phyloP scores from a whole-genome alignment of 1,140 invertebrate genomes.

The Goniozus legneri region DNA sequence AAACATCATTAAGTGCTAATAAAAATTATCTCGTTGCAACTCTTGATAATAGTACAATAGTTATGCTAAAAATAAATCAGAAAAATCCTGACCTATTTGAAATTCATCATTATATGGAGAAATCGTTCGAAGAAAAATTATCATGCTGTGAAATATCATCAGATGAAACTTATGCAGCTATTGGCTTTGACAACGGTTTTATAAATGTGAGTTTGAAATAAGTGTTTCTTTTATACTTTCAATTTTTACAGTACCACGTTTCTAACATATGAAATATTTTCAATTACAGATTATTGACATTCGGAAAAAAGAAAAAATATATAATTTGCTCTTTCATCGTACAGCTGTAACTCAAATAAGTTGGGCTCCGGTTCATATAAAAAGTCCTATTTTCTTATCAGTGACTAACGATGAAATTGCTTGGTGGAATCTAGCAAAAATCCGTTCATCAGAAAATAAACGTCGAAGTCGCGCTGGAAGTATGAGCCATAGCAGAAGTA shows the following conservation, averaged over 20 bases:
- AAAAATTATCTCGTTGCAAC: too few relatives aligned
- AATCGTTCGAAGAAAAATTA: too few relatives aligned
- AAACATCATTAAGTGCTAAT: too few relatives aligned
- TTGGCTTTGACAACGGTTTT: constrained; percentile 41
- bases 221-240: neutral
- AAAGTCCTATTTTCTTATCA: constrained; percentile 37
- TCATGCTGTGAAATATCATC: constrained; percentile 44
- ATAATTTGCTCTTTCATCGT: constrained; percentile 29
- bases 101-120: too few relatives aligned
- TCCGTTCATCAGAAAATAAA: constrained; percentile 18
- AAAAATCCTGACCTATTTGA: too few relatives aligned
- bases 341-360: constrained; percentile 34
- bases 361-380: constrained; percentile 36
- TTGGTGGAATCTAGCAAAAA: constrained; percentile 42
- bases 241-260: neutral
- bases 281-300: constrained; percentile 40
- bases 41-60: too few relatives aligned
- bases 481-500: constrained; percentile 29
- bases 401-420: constrained; percentile 39
- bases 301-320: constrained; percentile 14
- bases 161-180: constrained; percentile 40
- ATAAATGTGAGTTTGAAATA: constrained; percentile 37
- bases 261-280: neutral
- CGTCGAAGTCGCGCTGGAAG: constrained; percentile 34
- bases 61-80: too few relatives aligned